Conservation (phyloP, 1,140 invertebrate species). For the Wiebesia pumilae region DNA sequence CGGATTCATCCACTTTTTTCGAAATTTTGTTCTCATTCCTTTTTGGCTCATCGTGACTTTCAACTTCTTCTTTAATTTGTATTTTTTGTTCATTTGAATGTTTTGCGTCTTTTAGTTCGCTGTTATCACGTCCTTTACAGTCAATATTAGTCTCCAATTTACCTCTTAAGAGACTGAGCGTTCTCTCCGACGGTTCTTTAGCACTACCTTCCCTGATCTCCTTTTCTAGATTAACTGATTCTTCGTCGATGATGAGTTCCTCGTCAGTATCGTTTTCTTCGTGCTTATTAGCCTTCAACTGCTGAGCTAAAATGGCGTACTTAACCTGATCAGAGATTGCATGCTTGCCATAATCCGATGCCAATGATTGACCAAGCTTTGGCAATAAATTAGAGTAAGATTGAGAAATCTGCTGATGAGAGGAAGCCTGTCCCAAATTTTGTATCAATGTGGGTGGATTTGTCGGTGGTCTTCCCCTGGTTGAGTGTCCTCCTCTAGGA, state of each 20-base stretch:
- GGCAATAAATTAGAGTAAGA: constrained; percentile 17
- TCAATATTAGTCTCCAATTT: constrained; percentile 63
- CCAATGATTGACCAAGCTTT: constrained; percentile 32
- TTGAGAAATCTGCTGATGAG: background rate
- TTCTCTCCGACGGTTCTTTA: constrained; percentile 64
- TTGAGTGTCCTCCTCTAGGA: constrained; percentile 77
- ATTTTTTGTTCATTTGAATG: constrained; percentile 24
- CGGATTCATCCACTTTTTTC: constrained; percentile 41
- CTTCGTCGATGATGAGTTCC: constrained; percentile 84
- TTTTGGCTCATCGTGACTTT: constrained; percentile 22
- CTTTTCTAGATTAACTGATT: constrained; percentile 46
- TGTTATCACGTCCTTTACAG: background rate
- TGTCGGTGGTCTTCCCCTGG: constrained; percentile 73
- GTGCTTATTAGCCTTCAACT: constrained; percentile 78
- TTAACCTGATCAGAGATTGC: constrained; percentile 84
- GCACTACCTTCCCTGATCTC: constrained; percentile 46
- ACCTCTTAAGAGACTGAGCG: constrained; percentile 66
- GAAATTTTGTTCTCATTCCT: background rate
- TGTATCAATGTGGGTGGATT: constrained; percentile 62
- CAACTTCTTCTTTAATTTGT: background rate
- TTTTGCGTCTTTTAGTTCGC: constrained; percentile 33
- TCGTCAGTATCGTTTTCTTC: constrained; percentile 80
- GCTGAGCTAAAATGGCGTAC: constrained; percentile 85
- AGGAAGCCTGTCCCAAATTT: constrained; percentile 51
- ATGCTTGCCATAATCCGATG: constrained; percentile 59